Base-by-base conservation (phyloP, 2,888 invertebrate genomes). In the Diloba caeruleocephala region DNA sequence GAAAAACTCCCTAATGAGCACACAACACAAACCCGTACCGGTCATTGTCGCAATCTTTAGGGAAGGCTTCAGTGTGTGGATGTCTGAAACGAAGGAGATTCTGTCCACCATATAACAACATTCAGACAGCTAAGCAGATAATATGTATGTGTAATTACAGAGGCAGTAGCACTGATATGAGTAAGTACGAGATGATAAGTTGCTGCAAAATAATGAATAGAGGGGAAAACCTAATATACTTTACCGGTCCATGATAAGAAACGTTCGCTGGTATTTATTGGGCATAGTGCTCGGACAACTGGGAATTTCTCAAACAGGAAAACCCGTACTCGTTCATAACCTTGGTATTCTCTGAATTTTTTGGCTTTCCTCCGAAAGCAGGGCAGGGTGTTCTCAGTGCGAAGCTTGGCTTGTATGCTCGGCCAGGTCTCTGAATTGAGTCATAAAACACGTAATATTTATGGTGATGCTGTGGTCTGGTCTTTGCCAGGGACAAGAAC, bases 221-320 rank as follows among this genome's bases (percentile, higher is more conserved):
- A 31, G 19, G 44, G 45, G 37, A 62, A 54, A 41, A 41, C 23
- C 55, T 9, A 26, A 17, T 17, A 32, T 32, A 17, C 12, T 26
- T 53, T 62, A 9, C 17, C 14, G 23, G 39, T 31, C 28, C 4
- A 6, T 13, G 50, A 58, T 61, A 65, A 57, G 42, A 17, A 23
- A 3, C 10, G 39, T 39, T 8, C 14, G n/a, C 21, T 21, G 28
- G 25, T 41, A 42, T 31, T 28, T 55, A 48, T 37, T 62, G 45
- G 37, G 39, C 12, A 39, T 23, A 34, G 19, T 25, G 56, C 31
- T 34, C 34, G 46, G 46, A 45, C 31, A 32, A 41, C 44, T 33
- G 37, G 44, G 58, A 57, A 60, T 63, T 21, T 44, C 25, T 29
- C n/a, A n/a, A 26, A 10, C 17, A 26, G 37, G 41, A 64, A 64